phyloP scores from a whole-genome alignment of 2,888 invertebrate species.

The Catocala nupta region DNA sequence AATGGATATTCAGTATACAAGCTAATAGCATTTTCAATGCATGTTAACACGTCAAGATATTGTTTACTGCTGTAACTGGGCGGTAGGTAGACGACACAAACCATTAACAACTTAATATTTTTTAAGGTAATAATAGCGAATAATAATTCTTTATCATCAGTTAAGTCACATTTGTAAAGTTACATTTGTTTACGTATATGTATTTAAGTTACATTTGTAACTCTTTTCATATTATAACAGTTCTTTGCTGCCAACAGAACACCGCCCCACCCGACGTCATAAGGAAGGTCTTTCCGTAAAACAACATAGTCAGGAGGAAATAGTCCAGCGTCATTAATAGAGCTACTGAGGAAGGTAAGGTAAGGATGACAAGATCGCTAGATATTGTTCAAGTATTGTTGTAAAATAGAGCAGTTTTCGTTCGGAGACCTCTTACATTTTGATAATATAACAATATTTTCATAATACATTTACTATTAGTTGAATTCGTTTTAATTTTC shows the following conservation, averaged over 20 bases:
- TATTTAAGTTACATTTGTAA: slow-evolving; percentile 3
- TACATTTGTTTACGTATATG: no score
- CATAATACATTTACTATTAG: no score
- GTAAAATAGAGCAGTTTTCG: slow-evolving; percentile 4
- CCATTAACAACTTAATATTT: slow-evolving; percentile 3
- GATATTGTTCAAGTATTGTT: background rate
- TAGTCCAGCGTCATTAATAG: slow-evolving; percentile 2
- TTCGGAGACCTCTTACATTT: no score
- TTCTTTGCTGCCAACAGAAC: background rate
- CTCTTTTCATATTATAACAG: background rate
- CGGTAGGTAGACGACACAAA: slow-evolving; percentile 9
- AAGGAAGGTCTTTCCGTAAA: slow-evolving; percentile 2
- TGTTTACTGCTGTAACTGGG: slow-evolving; percentile 11
- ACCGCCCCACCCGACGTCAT: slow-evolving; percentile 8
- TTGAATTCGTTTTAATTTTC: no score
- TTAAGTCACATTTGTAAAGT: slow-evolving; percentile 4
- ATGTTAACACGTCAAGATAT: slow-evolving; percentile 9
- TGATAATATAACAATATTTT: no score
- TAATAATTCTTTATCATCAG: slow-evolving; percentile 14
- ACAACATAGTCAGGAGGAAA: slow-evolving; percentile 1
- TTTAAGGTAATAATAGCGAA: slow-evolving; percentile 6
- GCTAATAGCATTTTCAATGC: slow-evolving; percentile 10
- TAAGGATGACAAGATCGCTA: slow-evolving; percentile 4
- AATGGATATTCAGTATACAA: background rate
- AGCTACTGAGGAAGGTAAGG: slow-evolving; percentile 11